A percentile compares a stretch with the other conserved stretches of the same genome.
phyloP scores from a whole-genome alignment of 2,113 vertebrate genomes.

The Tyto alba region DNA sequence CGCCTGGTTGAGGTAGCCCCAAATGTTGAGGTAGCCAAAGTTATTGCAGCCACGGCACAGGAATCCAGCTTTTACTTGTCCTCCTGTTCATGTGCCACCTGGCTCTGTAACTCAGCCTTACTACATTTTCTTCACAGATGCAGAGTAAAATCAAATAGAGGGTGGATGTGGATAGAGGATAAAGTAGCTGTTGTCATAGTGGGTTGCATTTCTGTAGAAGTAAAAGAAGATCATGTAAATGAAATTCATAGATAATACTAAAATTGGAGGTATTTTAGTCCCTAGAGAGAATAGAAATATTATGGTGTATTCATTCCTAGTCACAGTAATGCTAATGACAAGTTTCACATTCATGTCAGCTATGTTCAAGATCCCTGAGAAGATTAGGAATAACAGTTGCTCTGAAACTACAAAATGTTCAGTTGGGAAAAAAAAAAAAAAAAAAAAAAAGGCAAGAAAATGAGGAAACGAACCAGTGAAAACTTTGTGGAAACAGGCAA shows the following conservation, averaged over 20 bases:
- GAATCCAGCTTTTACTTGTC: background rate
- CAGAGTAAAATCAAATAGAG: background rate
- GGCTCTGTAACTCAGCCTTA: background rate
- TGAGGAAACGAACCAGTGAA: background rate
- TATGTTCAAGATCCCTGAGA: background rate
- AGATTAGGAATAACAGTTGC: background rate
- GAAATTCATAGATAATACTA: background rate
- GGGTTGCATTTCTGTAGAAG: background rate
- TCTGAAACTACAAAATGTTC: background rate
- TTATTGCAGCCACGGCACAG: fast-evolving
- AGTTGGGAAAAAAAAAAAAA: background rate
- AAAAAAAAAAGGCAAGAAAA: background rate
- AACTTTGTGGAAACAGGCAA: background rate
- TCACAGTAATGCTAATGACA: background rate
- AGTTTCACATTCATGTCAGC: background rate
- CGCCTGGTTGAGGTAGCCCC: fast-evolving
- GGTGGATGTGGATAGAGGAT: background rate
- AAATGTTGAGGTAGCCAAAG: background rate
- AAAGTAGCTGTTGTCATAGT: background rate
- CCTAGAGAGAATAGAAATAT: background rate
- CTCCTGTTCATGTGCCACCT: fast-evolving
- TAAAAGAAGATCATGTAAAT: background rate
- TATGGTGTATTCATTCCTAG: background rate
- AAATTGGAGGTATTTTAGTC: background rate
- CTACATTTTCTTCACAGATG: background rate